These are phyloP conservation scores for Uromys caudimaculatus DNA, from an alignment of 2,797 vertebrate species.

Conservation along the genomic window DNA sequence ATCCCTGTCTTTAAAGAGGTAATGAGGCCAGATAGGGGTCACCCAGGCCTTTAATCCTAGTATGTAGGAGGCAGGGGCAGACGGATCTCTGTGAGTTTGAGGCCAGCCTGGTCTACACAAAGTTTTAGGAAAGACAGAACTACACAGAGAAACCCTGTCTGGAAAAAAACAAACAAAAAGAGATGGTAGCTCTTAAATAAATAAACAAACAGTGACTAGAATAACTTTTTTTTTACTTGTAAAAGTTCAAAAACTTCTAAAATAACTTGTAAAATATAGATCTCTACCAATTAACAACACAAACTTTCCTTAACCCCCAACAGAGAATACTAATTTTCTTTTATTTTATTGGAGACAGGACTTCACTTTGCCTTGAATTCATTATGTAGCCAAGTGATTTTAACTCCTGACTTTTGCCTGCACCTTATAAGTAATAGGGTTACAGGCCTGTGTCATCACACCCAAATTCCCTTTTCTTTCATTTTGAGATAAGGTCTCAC, in stretches of 20 bases:
- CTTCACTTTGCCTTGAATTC: background rate
- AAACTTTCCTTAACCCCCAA: background rate
- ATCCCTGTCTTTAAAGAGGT: background rate
- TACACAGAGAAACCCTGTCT: too few relatives aligned
- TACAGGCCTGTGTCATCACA: background rate
- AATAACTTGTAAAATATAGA: conserved; percentile 6
- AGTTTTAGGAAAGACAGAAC: too few relatives aligned
- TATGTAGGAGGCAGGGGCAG: too few relatives aligned
- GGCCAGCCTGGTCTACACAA: too few relatives aligned
- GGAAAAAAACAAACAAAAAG: too few relatives aligned
- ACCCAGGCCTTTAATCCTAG: too few relatives aligned
- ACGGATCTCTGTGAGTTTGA: too few relatives aligned
- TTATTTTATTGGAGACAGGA: background rate
- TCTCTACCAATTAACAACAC: background rate
- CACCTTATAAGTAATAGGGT: background rate
- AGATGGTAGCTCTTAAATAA: too few relatives aligned
- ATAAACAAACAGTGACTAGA: background rate
- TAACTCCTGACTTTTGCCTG: background rate
- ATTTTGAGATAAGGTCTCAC: background rate
- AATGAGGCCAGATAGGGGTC: too few relatives aligned
- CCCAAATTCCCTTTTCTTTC: background rate
- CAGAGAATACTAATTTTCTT: background rate
- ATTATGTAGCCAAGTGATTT: background rate
- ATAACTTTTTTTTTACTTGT: background rate
- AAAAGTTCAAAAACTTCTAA: conserved; percentile 48